Percentiles rank a stretch among this genome's conserved stretches.
Evolutionary conservation across 2,888 invertebrate species (phyloP).

Genomic region (Diaperis boleti): DNA sequence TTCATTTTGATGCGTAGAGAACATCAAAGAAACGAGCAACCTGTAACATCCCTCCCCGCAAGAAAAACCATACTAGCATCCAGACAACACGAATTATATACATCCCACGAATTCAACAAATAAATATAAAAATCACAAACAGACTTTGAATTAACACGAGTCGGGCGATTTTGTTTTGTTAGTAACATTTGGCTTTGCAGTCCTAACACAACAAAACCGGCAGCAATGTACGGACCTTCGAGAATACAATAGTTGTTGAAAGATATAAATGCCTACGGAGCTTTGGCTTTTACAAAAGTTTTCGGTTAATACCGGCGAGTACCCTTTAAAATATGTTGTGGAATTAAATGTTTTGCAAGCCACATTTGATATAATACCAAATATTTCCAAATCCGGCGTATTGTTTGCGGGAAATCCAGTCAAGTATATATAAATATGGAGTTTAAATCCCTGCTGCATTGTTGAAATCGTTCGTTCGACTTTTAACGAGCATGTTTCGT

Average conservation of each 20-base stretch:
- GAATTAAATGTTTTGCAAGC: conserved; percentile 40
- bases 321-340: conserved; percentile 35
- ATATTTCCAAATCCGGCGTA: conserved; percentile 42
- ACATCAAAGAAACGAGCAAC: no score
- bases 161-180: not conserved
- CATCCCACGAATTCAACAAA: no score
- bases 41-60: no score
- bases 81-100: not conserved
- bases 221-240: not conserved
- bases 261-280: conserved; percentile 20
- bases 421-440: conserved; percentile 45
- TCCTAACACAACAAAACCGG: not conserved
- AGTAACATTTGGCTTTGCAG: not conserved
- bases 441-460: conserved; percentile 42
- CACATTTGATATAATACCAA: conserved; percentile 36
- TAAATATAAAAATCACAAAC: not conserved
- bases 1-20: no score
- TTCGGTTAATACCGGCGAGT: conserved; percentile 32
- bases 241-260: conserved; percentile 14
- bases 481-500: conserved; percentile 40
- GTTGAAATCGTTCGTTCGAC: conserved; percentile 39
- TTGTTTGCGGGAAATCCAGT: conserved; percentile 44
- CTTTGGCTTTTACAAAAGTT: conserved; percentile 29
- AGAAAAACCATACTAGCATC: no score
- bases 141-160: not conserved